Conservation (phyloP, 2,797 vertebrate genomes). For the Pipistrellus pipistrellus region DNA sequence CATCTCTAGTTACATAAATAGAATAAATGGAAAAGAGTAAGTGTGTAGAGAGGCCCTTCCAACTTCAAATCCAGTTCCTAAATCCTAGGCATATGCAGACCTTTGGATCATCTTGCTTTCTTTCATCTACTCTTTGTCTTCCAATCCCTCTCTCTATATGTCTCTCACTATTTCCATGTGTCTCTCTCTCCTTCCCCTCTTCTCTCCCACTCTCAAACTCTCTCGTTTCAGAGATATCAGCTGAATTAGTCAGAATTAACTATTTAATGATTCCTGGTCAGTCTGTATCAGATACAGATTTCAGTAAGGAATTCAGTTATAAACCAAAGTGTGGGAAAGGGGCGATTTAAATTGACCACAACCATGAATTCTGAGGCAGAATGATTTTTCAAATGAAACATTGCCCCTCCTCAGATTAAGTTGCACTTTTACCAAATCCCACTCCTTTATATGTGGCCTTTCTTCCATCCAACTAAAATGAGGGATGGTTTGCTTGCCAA, state of each 20-base stretch:
- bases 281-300: neutral
- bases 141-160: neutral
- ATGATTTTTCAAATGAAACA: neutral
- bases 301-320: neutral
- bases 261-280: neutral
- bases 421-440: neutral
- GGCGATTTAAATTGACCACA: neutral
- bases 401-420: neutral
- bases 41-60: neutral
- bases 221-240: neutral
- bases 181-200: neutral
- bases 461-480: neutral
- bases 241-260: slow-evolving; percentile 4
- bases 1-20: neutral
- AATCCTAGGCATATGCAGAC: neutral
- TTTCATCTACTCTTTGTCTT: neutral
- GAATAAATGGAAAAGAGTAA: neutral
- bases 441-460: neutral
- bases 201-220: neutral
- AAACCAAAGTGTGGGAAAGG: neutral
- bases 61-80: neutral
- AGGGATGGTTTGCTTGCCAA: neutral
- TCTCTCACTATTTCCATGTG: neutral
- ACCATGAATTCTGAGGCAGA: slow-evolving; percentile 4
- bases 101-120: neutral